Evolutionary conservation across 2,888 invertebrate species (phyloP), one percentile per base, ranked within the genome.

Genomic region (Eupithecia tripunctaria): DNA sequence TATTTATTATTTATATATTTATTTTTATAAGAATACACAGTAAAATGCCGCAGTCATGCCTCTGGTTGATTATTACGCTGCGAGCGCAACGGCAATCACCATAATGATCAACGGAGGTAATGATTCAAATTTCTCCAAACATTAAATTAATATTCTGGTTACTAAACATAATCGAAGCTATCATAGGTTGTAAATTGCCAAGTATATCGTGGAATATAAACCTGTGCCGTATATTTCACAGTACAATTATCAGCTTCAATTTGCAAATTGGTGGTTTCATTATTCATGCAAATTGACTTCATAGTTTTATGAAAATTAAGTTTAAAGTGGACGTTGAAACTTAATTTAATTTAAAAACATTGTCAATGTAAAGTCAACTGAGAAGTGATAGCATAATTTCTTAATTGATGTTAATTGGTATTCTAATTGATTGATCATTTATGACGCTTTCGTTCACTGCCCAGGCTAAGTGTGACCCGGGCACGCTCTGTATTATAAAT

Each of bases 251-350:
- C 69, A 56, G 43, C 67, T 25, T 67, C 29, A 71, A 66, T 47
- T 64, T 70, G 51, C 51, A 72, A 74, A 68, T 71, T 71, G 71
- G 68, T 51, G 64, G 71, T 71, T 71, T 68, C n/a, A 73, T 70
- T 68, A 73, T 47, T 68, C 67, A 68, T 60, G 60, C 29, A 59
- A 70, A 68, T 70, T 68, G 47, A 47, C 32, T 73, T 62, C 10
- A 60, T 41, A 41, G 38, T 38, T 64, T 64, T 64, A 64, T 21
- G 38, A 64, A 64, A 63, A 63, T 63, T 29, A 32, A 32, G 62
- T 36, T 25, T 56, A 3, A 62, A 62, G 62, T 36, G 62, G 21
- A 63, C 25, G 25, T 25, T 63, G n/a, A 63, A 32, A 63, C n/a
- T 63, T 36, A 32, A 63, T 63, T 32, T 6, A 29, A 8, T 60